Conservation (phyloP, 2,888 invertebrate genomes). For the Tetheella fluctuosa region DNA sequence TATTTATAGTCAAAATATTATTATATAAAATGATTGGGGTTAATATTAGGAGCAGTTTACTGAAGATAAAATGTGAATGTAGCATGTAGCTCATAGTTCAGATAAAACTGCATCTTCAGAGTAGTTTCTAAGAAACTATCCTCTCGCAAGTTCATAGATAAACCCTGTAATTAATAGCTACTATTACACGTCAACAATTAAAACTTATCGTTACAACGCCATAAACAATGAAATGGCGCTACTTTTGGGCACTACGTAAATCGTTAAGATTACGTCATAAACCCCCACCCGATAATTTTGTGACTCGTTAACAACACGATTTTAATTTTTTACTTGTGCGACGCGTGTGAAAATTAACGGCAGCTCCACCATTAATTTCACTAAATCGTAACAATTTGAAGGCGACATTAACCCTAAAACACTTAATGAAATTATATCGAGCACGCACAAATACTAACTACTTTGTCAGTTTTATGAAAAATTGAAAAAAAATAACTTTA, state of each 20-base stretch:
- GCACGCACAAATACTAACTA: constrained; percentile 56
- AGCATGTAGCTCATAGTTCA: too few species aligned
- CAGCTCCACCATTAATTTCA: constrained; percentile 61
- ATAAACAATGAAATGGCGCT: constrained; percentile 7
- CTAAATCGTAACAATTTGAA: constrained; percentile 69
- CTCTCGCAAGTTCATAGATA: not conserved
- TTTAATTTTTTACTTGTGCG: constrained; percentile 64
- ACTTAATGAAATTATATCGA: constrained; percentile 67
- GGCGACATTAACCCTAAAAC: constrained; percentile 62
- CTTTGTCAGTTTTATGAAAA: not conserved
- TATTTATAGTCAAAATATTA: too few species aligned
- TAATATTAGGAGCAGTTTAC: too few species aligned
- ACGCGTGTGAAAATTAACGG: constrained; percentile 60
- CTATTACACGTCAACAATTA: constrained; percentile 4
- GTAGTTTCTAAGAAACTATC: not conserved
- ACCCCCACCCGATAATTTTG: constrained; percentile 47
- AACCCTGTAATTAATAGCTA: not conserved
- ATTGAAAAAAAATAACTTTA: too few species aligned
- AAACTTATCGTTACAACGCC: constrained; percentile 11
- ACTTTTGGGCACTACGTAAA: constrained; percentile 22
- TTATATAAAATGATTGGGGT: too few species aligned
- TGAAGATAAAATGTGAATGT: too few species aligned
- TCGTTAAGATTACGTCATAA: constrained; percentile 33
- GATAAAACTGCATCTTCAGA: too few species aligned
- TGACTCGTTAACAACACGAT: constrained; percentile 71